Conservation (phyloP, 2,888 invertebrate species). For the Frankliniella fusca region DNA sequence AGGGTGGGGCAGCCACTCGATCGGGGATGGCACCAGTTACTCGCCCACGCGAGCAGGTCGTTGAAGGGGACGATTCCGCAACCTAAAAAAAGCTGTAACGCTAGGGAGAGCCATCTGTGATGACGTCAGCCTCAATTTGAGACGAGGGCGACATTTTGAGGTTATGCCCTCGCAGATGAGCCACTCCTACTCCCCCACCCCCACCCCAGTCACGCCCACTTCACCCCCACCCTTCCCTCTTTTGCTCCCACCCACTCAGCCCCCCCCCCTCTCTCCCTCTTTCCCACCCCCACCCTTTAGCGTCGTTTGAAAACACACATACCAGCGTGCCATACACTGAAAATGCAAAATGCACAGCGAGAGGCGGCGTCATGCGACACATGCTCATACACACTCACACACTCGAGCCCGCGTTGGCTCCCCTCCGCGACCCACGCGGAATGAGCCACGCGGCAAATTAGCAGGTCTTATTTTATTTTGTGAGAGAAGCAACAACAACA, state of each 20-base stretch:
- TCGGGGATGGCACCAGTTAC: too few relatives aligned
- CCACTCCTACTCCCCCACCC: neutral
- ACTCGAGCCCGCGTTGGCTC: too few relatives aligned
- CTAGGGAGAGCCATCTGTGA: neutral
- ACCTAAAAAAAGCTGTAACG: neutral
- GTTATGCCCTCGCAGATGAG: constrained; percentile 5
- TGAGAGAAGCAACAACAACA: too few relatives aligned
- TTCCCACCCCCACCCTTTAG: neutral
- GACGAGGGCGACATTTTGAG: neutral
- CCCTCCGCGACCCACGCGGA: too few relatives aligned
- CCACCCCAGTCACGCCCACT: neutral
- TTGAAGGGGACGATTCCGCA: neutral
- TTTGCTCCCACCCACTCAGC: neutral
- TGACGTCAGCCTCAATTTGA: neutral
- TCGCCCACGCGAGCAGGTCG: neutral
- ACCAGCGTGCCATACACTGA: neutral
- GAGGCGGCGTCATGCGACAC: neutral
- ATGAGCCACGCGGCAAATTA: too few relatives aligned
- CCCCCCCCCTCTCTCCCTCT: neutral
- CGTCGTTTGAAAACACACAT: neutral
- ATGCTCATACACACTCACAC: neutral
- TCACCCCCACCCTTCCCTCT: neutral
- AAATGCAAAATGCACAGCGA: neutral
- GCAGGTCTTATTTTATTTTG: too few relatives aligned
- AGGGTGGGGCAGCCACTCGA: too few relatives aligned